Evolutionary conservation across 2,797 vertebrate species (phyloP).

Genomic region (Netta rufina): DNA sequence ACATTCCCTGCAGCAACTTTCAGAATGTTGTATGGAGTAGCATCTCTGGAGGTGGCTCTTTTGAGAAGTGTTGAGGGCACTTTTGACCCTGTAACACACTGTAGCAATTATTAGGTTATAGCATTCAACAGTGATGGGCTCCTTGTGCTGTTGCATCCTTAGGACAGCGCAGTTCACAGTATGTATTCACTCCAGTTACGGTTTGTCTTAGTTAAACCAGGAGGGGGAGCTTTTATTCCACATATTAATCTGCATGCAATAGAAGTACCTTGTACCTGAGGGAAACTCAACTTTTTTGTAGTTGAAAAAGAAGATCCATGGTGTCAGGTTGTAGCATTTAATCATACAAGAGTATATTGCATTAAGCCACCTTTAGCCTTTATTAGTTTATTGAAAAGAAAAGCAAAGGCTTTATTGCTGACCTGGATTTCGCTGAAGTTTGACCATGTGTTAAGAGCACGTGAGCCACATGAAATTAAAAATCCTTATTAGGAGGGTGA

Average conservation of each 20-base stretch:
- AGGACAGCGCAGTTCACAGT: rapidly evolving
- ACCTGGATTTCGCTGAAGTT: not conserved
- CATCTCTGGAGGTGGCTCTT: not conserved
- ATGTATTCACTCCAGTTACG: rapidly evolving
- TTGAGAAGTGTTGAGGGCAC: not conserved
- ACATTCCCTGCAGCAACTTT: not conserved
- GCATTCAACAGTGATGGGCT: not conserved
- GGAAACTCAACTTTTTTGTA: not conserved
- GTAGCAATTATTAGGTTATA: not conserved
- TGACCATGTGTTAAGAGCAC: not conserved
- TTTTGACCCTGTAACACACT: rapidly evolving
- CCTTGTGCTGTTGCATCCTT: not conserved
- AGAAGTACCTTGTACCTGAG: not conserved
- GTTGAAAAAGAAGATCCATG: not conserved
- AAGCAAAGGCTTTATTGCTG: not conserved
- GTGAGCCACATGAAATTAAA: not conserved
- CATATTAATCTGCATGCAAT: rapidly evolving
- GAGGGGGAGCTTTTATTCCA: constrained; percentile 63
- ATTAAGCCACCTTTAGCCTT: not conserved
- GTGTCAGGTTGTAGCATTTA: not conserved
- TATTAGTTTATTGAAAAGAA: not conserved
- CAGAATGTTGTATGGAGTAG: not conserved
- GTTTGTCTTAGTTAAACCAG: not conserved
- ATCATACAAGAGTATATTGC: not conserved
- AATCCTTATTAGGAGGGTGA: not conserved